Evolutionary conservation across 2,888 invertebrate species (phyloP).

Genomic region (Zootermopsis nevadensis): DNA sequence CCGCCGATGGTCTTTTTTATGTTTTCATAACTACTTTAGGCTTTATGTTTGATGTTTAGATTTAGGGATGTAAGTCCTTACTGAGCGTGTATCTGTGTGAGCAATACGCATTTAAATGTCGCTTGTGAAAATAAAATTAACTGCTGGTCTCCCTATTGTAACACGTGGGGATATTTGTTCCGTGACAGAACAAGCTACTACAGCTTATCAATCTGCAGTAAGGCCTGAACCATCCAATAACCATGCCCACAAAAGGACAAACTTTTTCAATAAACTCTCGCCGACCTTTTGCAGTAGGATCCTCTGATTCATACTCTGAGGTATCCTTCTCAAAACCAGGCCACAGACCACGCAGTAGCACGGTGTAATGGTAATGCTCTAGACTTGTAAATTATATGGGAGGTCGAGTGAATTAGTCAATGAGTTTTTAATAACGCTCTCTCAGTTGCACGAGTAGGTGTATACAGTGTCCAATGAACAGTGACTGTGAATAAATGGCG

Average conservation of each 20-base stretch:
- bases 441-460: no score
- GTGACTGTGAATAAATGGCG: no score
- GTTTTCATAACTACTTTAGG: slow-evolving; percentile 30
- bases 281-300: background rate
- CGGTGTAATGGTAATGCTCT: background rate
- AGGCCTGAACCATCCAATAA: background rate
- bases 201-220: background rate
- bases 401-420: no score
- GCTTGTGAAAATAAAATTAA: slow-evolving; percentile 24
- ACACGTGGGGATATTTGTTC: background rate
- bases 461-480: no score
- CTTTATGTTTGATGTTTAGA: slow-evolving; percentile 34
- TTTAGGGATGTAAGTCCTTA: background rate
- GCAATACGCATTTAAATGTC: background rate
- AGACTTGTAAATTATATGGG: background rate
- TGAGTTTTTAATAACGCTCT: no score
- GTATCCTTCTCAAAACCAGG: background rate
- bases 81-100: background rate
- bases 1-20: slow-evolving; percentile 31
- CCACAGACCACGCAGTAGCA: no score
- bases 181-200: background rate
- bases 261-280: background rate
- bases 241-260: background rate
- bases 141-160: background rate
- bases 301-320: background rate